Base-by-base conservation (phyloP, 2,113 vertebrate genomes). In the Tachuris rubrigastra region DNA sequence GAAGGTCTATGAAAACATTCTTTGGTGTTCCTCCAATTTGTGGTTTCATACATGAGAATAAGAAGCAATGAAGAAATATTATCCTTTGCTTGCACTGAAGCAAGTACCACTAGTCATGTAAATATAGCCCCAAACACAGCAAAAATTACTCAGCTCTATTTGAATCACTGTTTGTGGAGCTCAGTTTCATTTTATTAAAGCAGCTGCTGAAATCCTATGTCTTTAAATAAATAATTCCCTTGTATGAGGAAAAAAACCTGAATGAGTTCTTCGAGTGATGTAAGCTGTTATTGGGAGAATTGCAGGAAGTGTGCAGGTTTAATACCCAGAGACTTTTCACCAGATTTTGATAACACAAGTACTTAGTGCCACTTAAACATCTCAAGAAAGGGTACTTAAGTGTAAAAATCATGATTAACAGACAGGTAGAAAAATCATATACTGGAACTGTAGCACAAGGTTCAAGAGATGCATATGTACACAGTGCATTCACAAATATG, bases 1-100 rank as follows among this genome's bases (percentile, higher is more conserved):
- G 46, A 68, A 96, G 62, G 14, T 44, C 67, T 88, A 35, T 83
- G 75, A 87, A 94, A 95, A 91, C 49, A 76, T 72, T 95, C 66
- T 79, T 94, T 94, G 62, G 71, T 97, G 80, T 79, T 93, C 52
- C 91, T 97, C 81, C 85, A 94, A 66, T 66, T 96, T 96, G 71
- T 68, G 92, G 89, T 96, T 93, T 95, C 78, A 85, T 91, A 91
- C 50, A 95, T 63, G 81, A 87, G 63, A 85, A 91, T 74, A 90
- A 91, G 63, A 87, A 96, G 59, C 46, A 93, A 85, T 66, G 67
- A 83, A 90, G 82, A 96, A 97, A 94, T 85, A 74, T 71, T 91
- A 88, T 63, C 63, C 49, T 80, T 91, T 73, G 5, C 84, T 89
- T 59, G 33, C 47, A 63, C 81, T 93, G 53, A 66, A 94, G 37